Evolutionary conservation across 2,888 invertebrate species (phyloP).

Genomic region (Nudaria mundana): DNA sequence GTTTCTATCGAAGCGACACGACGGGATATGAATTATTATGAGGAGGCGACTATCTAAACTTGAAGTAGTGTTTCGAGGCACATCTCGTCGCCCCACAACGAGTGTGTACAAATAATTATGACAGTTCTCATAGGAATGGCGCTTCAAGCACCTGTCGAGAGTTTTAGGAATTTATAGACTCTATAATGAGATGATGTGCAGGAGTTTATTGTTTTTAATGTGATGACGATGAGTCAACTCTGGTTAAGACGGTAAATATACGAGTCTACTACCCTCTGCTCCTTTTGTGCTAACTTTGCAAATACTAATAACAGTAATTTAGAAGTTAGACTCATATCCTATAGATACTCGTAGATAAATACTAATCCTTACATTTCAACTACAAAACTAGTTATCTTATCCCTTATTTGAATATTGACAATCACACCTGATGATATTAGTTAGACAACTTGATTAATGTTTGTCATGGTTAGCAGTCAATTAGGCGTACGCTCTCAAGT

Average conservation of each 20-base stretch:
- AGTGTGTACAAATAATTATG: conserved; percentile 67
- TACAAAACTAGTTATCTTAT: no score
- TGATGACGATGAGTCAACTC: no score
- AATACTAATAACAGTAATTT: no score
- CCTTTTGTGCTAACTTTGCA: no score
- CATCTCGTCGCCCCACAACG: conserved; percentile 42
- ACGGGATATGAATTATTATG: conserved; percentile 62
- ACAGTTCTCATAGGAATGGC: conserved; percentile 62
- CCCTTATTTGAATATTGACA: conserved; percentile 14
- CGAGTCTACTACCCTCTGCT: no score
- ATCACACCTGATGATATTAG: conserved; percentile 26
- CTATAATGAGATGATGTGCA: conserved; percentile 33
- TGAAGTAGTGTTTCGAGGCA: conserved; percentile 60
- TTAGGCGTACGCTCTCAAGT: conserved; percentile 48
- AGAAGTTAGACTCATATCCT: no score
- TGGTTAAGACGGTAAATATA: no score
- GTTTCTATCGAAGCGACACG: conserved; percentile 47
- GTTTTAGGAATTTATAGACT: conserved; percentile 30
- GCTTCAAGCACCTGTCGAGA: conserved; percentile 48
- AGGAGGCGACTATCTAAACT: conserved; percentile 55
- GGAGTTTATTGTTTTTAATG: no score
- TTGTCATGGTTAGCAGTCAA: conserved; percentile 58
- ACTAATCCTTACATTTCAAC: no score
- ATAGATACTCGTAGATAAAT: no score
- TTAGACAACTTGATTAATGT: conserved; percentile 45